These are phyloP conservation scores for Scaptodrosophila latifasciaeformis DNA, from an alignment of 2,888 invertebrate genomes.

Conservation along the genomic window DNA sequence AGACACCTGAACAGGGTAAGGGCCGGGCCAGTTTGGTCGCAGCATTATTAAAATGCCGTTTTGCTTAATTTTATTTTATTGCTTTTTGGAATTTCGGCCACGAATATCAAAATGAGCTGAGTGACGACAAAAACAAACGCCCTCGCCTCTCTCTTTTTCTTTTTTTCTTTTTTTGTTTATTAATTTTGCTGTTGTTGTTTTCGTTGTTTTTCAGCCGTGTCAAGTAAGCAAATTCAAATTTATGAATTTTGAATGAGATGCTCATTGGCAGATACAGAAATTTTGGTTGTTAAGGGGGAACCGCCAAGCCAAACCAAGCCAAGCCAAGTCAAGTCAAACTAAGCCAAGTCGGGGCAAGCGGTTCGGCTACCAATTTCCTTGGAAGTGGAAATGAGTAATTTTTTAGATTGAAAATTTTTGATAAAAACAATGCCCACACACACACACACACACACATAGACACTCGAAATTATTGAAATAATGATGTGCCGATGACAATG, in stretches of 20 bases:
- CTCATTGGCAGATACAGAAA: constrained; percentile 53
- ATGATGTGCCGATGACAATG: constrained; percentile 37
- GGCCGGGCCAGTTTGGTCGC: constrained; percentile 10
- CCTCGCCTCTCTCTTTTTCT: no score
- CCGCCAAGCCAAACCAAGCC: constrained; percentile 13
- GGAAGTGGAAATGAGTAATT: constrained; percentile 70
- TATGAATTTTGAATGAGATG: constrained; percentile 70
- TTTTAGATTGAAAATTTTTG: constrained; percentile 46
- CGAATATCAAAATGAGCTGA: constrained; percentile 52
- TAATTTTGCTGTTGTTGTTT: no score
- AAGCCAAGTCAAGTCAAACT: background rate
- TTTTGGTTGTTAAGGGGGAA: no score
- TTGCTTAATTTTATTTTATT: constrained; percentile 71
- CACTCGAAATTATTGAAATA: constrained; percentile 13
- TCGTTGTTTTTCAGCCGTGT: no score
- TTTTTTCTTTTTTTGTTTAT: no score
- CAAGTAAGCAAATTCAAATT: constrained; percentile 60
- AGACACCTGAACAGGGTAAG: constrained; percentile 17
- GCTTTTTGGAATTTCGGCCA: constrained; percentile 62
- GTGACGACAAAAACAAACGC: no score
- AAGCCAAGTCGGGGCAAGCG: constrained; percentile 35
- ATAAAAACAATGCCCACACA: constrained; percentile 27
- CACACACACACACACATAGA: constrained; percentile 13
- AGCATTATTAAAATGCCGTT: constrained; percentile 70
- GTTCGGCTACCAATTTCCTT: constrained; percentile 56